Evolutionary conservation across 2,888 invertebrate species (phyloP), one percentile per base, ranked within the genome.

Genomic region (Pollenia angustigena): DNA sequence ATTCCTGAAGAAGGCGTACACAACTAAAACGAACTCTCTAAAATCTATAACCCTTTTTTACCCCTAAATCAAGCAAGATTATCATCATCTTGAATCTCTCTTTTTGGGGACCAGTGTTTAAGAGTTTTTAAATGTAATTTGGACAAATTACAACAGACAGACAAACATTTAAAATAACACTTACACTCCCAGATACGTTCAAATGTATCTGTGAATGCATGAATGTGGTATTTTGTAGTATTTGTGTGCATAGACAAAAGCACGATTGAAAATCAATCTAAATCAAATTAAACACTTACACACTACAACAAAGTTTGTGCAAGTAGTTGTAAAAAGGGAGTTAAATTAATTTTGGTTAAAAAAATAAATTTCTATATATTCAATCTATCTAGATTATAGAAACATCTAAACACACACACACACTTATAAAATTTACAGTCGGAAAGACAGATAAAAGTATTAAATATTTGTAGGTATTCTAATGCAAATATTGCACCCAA

Each of bases 271-370:
- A 79, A 79, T 85, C 81, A 79, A 85, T 82, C 82, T 78, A 85
- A 85, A 82, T 82, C 85, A 82, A 85, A 85, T 85, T 82, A 85
- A 85, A 85, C 85, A 85, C 85, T 83, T 78, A 64, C 68, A 40
- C 69, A 32, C 52, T 64, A 58, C 16, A 78, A 71, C 56, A 81
- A 81, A 72, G 60, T 69, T 75, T 54, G 44, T 46, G 46, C 14
- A 32, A 54, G 54, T 46, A 48, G 40, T 56, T 42, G 16, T 9
- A 56, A 71, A 74, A 76, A 69, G 60, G 12, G 12, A 81, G 44
- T 32, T 56, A 60, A 72, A 81, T 72, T 64, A 69, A 72, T 80
- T 80, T 62, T 80, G 46, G 80, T 80, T 64, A 56, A 40, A 62
- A 44, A 42, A 75, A 75, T 54, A 76, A 54, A 52, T 32, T 6